phyloP scores from a whole-genome alignment of 2,113 vertebrate species.

The Myrmecophaga tridactyla region DNA sequence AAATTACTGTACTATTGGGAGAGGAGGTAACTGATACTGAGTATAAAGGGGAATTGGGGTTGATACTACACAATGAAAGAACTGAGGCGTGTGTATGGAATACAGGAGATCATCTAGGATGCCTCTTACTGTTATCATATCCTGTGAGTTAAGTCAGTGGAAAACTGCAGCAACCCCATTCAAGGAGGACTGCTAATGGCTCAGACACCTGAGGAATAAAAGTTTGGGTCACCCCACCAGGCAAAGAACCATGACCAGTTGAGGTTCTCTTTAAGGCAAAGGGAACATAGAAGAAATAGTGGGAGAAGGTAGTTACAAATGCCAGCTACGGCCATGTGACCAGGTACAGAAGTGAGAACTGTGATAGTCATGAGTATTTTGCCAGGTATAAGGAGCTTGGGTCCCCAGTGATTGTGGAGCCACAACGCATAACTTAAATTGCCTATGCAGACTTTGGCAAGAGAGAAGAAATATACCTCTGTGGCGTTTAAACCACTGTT shows the following conservation, averaged over 20 bases:
- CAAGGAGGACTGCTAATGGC: not conserved
- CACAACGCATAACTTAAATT: too few species aligned
- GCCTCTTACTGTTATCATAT: not conserved
- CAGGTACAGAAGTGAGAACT: not conserved
- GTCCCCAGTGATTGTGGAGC: not conserved
- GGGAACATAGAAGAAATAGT: not conserved
- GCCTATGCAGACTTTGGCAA: not conserved
- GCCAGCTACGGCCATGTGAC: not conserved
- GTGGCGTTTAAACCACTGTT: not conserved
- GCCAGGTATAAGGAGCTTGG: not conserved
- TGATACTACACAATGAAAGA: not conserved
- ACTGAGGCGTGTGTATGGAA: not conserved
- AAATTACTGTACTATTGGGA: not conserved
- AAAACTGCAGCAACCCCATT: not conserved
- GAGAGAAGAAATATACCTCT: not conserved
- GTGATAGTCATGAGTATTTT: not conserved
- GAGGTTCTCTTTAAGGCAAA: not conserved
- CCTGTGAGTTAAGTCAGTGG: not conserved
- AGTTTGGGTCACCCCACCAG: not conserved
- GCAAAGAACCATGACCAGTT: not conserved
- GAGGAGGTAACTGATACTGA: not conserved
- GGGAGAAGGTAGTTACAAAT: not conserved
- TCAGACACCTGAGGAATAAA: not conserved
- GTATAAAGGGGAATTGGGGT: not conserved
- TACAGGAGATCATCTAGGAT: not conserved